Base-by-base conservation (phyloP, 2,888 invertebrate species). In the Venusia cambrica region DNA sequence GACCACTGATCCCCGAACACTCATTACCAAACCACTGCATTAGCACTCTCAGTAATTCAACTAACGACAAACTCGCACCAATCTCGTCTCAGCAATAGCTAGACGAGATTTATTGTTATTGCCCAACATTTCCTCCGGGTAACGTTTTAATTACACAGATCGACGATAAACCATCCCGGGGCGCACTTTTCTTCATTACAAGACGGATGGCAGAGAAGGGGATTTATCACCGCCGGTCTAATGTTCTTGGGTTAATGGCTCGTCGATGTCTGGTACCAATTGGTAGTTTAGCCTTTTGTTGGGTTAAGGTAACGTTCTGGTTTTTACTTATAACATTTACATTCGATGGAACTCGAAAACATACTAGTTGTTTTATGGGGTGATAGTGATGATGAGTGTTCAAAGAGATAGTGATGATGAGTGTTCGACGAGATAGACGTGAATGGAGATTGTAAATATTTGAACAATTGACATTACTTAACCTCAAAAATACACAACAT, bases 111-210 rank as follows among this genome's bases (percentile, higher is more conserved):
- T 87, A 87, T 80, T 73, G 81, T 85, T 84, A 87, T 85, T 84
- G 73, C 85, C 73, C 67, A 71, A 73, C 81, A 79, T 85, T 85
- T 85, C 85, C 85, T 85, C 64, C 70, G 84, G 80, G 85, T 75
- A 83, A 85, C 87, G 84, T 85, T 87, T 85, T 85, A 87, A 87
- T 87, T 87, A 87, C 87, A 79, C 75, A 79, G 87, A 85, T 87
- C 85, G 84, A 52, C 76, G 80, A 85, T 85, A 85, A 87, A 85
- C 55, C 79, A 85, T 83, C 80, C 75, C 63, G 70, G 75, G 75
- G 80, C 84, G 80, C 84, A 87, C 87, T 85, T 85, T 84, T 85
- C 87, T 87, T 87, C 85, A 87, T 87, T 85, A 85, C 62, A 78
- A 84, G 84, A 84, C 72, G 74, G 74, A 85, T 79, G 58, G 76